Evolutionary conservation across 1,140 invertebrate species (phyloP).

Genomic region (Colletes gigas): DNA sequence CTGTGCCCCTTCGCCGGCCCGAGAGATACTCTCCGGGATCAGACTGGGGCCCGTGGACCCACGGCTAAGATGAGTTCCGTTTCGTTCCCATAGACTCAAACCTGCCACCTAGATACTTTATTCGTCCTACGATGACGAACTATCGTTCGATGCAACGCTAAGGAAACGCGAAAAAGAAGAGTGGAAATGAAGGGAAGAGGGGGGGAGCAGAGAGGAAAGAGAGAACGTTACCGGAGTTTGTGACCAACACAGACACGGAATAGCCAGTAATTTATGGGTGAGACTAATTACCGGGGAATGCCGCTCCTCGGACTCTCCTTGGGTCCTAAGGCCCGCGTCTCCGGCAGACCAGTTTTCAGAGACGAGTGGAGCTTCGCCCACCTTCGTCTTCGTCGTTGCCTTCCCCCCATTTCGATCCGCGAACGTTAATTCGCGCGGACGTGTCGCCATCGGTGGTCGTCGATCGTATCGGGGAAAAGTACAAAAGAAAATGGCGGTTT

Average conservation of each 20-base stretch:
- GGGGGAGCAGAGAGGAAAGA: conserved; percentile 5
- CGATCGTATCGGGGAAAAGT: neutral
- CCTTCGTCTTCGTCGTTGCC: conserved; percentile 34
- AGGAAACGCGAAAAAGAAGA: conserved; percentile 19
- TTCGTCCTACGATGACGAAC: neutral
- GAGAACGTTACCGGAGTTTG: conserved; percentile 55
- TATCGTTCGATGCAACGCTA: too few relatives aligned
- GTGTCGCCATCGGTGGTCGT: neutral
- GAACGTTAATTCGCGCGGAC: conserved; percentile 25
- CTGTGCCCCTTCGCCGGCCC: conserved; percentile 73
- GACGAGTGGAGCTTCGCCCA: conserved; percentile 52
- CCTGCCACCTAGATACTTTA: conserved; percentile 40
- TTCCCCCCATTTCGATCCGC: conserved; percentile 25
- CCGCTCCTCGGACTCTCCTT: conserved; percentile 74
- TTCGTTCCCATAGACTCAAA: conserved; percentile 67
- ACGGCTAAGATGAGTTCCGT: conserved; percentile 67
- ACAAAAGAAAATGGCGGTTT: neutral
- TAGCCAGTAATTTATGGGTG: conserved; percentile 78
- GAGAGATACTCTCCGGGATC: conserved; percentile 65
- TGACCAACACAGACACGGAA: conserved; percentile 72
- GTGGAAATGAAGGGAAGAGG: conserved; percentile 17
- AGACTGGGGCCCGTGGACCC: conserved; percentile 74
- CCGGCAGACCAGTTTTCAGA: conserved; percentile 64
- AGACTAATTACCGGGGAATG: conserved; percentile 79
- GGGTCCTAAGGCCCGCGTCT: conserved; percentile 63